A percentile compares a stretch with the other conserved stretches of the same genome.
Conservation (phyloP, 2,888 invertebrate species). For the Nomada ruficornis region DNA sequence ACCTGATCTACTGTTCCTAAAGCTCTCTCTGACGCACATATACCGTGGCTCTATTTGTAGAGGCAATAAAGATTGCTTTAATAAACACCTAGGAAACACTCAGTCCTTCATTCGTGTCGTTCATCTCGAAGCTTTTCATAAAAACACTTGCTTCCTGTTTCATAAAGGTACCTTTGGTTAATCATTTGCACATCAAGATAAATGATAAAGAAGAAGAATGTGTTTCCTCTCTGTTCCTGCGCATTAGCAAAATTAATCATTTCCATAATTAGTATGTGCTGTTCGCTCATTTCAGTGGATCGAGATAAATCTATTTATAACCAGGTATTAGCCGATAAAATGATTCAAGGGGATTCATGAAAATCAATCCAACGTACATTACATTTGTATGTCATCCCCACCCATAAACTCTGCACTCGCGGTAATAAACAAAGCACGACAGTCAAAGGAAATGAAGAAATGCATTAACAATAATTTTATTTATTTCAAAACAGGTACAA, state of each 20-base stretch:
- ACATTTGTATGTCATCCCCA: too few relatives aligned
- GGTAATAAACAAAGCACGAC: too few relatives aligned
- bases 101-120: background rate
- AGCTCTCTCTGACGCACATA: background rate
- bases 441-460: background rate
- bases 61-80: slow-evolving; percentile 12
- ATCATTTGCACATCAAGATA: too few relatives aligned
- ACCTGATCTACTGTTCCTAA: slow-evolving; percentile 21
- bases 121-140: background rate
- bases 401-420: too few relatives aligned
- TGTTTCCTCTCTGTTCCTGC: background rate
- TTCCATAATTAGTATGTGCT: background rate
- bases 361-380: too few relatives aligned
- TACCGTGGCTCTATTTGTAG: slow-evolving; percentile 3
- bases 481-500: background rate
- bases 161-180: background rate
- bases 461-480: background rate
- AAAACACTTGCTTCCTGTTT: too few relatives aligned
- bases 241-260: slow-evolving; percentile 1
- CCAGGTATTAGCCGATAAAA: too few relatives aligned
- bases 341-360: too few relatives aligned
- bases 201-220: too few relatives aligned
- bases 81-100: slow-evolving; percentile 7
- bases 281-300: too few relatives aligned
- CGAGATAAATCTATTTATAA: too few relatives aligned